Evolutionary conservation across 2,113 vertebrate species (phyloP), one percentile per base, ranked within the genome.

Genomic region (Thamnophis sirtalis): DNA sequence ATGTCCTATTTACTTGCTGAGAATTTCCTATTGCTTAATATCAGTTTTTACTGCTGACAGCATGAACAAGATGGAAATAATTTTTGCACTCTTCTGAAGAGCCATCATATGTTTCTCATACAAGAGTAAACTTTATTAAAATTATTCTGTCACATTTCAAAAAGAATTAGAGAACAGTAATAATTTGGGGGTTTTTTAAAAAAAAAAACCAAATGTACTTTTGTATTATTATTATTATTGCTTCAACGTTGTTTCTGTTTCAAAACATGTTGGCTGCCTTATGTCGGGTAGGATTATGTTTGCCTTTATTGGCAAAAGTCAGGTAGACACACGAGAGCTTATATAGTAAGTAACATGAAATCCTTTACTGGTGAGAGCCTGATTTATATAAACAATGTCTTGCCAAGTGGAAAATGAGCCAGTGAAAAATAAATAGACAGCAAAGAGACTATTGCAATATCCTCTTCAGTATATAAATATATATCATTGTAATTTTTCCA

Each of bases 21-120:
- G 55, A n/a, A 84, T 85, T 92, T 86, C 88, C 80, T 89, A 26
- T 53, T 63, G 91, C 91, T 92, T 86, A 89, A 85, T 89, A 84
- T 92, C 73, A 86, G 55, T 89, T 53, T 56, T 86, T 86, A 89
- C 48, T 60, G n/a, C 88, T 60, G 63, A 84, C 80, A 86, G 26
- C 49, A 86, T 86, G 80, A 92, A 89, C 55, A 92, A 89, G 80
- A 85, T 3, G 5, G 87, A 86, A 89, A 92, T 56, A 89, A 48
- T 63, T 80, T 2, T 43, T 86, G 54, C n/a, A 8, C 11, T 56
- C n/a, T 48, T 58, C 87, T 49, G n/a, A 89, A n/a, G 24, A 56
- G 28, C 43, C 1, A 11, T 86, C 90, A 87, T 17, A 60, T 50
- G 48, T 38, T 33, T 19, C 68, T 51, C 33, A 58, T 51, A 48